Base-by-base conservation (phyloP, 2,888 invertebrate species). In the Trachelus stipa region DNA sequence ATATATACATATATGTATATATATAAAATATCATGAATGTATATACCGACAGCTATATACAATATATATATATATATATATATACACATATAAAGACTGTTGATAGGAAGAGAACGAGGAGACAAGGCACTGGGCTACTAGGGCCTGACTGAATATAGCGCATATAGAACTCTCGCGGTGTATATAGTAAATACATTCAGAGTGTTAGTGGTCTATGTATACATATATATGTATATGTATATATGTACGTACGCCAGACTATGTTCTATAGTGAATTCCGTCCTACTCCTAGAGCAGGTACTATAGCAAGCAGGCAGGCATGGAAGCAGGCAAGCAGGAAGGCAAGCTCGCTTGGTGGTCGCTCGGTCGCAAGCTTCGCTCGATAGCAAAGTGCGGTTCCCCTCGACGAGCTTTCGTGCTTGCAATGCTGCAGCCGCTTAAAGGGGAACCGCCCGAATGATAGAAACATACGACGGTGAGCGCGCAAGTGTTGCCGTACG, bases 321-420 rank as follows among this genome's bases (percentile, higher is more conserved):
- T 37, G 75, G 56, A 69, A 68, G 34, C 69, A 23, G 37, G 31
- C 31, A 73, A 79, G 79, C 76, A 81, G 83, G 82, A 79, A 80
- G 78, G 81, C 80, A 83, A 83, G 85, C 86, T 86, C 82, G 83
- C 82, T 83, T 84, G 85, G 85, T 85, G 86, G 87, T 85, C 85
- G 85, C 80, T 85, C 81, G 84, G 84, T 83, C 75, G 86, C 84
- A 79, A 85, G 83, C 81, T 85, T 85, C 90, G 90, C 89, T 91
- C 90, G 88, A 90, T 90, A 90, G 88, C 87, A 85, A 89, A 89
- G 88, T 87, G 88, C 87, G 88, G 86, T 89, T 88, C 87, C 88
- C 88, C 89, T 88, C 88, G 87, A 86, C 87, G 84, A 88, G 89
- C 89, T 90, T 88, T 88, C 88, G 86, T 87, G 87, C 88, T 89